Evolutionary conservation across 2,888 invertebrate genomes (phyloP).

Genomic region (Norana najaformis): DNA sequence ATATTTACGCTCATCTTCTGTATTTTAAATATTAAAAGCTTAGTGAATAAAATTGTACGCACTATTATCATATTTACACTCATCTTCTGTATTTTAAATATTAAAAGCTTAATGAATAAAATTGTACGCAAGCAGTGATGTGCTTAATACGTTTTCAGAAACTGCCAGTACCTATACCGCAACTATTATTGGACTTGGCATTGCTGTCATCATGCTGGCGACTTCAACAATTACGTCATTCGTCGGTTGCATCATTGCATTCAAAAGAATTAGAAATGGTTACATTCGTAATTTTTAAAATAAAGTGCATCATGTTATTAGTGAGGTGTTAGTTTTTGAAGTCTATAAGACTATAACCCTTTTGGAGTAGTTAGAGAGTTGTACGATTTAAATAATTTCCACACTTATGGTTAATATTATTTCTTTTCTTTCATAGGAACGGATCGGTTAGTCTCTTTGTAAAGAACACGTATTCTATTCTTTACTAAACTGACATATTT

Average conservation of each 20-base stretch:
- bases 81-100: background rate
- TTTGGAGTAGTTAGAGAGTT: no score
- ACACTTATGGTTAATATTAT: background rate
- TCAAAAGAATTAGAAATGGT: background rate
- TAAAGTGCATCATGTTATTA: background rate
- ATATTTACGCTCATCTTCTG: no score
- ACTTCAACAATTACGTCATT: background rate
- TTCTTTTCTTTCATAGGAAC: background rate
- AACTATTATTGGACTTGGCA: background rate
- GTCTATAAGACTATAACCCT: background rate
- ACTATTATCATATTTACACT: no score
- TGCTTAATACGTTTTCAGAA: background rate
- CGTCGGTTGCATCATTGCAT: background rate
- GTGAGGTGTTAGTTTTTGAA: background rate
- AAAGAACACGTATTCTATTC: background rate
- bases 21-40: background rate
- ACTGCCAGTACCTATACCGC: background rate
- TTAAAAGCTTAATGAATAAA: background rate
- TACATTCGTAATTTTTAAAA: background rate
- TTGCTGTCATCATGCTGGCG: background rate
- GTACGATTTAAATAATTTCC: no score
- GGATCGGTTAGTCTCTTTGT: background rate
- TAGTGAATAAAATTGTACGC: background rate
- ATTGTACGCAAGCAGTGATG: no score
- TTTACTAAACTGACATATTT: background rate